Percentiles rank a stretch among this genome's conserved stretches.
phyloP scores from a whole-genome alignment of 2,888 invertebrate genomes.

The Eupithecia subfuscata region DNA sequence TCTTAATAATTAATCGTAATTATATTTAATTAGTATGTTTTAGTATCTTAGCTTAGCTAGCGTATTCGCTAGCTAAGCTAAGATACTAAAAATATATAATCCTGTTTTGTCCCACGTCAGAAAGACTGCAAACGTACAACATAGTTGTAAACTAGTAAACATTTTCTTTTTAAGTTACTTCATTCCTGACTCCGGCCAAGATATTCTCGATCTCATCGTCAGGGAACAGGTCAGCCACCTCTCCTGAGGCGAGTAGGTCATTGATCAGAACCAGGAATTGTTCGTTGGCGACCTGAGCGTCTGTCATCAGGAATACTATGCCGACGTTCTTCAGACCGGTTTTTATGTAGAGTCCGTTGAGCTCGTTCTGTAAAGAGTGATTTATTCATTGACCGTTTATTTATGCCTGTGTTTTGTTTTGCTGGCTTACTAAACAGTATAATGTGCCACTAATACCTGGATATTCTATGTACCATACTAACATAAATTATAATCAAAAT shows the following conservation, averaged over 20 bases:
- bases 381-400: not conserved
- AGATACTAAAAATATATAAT: not conserved
- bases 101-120: not conserved
- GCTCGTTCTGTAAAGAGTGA: conserved; percentile 83
- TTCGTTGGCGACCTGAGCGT: conserved; percentile 98
- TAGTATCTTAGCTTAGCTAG: no score
- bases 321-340: conserved; percentile 97
- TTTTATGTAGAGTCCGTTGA: conserved; percentile 94
- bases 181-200: conserved; percentile 92
- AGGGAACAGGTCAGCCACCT: conserved; percentile 97
- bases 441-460: no score
- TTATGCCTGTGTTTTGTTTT: not conserved
- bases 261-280: conserved; percentile 97
- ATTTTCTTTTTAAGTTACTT: conserved; percentile 82
- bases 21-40: no score
- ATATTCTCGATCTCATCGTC: conserved; percentile 99
- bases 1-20: no score
- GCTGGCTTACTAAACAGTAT: no score
- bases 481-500: no score
- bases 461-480: no score
- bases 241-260: conserved; percentile 97
- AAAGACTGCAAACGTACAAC: not conserved
- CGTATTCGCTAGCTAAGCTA: no score
- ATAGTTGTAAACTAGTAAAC: not conserved
- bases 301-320: conserved; percentile 98